Evolutionary conservation across 2,888 invertebrate genomes (phyloP).

Genomic region (Rosalia funebris): DNA sequence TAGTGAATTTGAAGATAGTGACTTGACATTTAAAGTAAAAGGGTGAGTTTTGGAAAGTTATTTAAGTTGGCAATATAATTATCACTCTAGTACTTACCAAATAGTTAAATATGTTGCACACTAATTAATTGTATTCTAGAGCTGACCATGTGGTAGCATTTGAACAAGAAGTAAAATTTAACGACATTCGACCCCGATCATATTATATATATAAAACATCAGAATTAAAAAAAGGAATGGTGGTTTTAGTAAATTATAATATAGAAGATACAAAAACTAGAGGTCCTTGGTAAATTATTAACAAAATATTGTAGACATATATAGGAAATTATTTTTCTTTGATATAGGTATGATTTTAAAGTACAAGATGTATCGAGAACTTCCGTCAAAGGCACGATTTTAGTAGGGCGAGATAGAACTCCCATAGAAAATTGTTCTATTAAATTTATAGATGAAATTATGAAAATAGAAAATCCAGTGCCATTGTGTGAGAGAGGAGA

Average conservation of each 20-base stretch:
- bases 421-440: slow-evolving; percentile 72
- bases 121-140: slow-evolving; percentile 31
- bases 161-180: slow-evolving; percentile 61
- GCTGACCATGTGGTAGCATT: slow-evolving; percentile 47
- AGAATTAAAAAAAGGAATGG: slow-evolving; percentile 70
- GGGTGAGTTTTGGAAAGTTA: slow-evolving; percentile 35
- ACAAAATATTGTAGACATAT: too few relatives aligned
- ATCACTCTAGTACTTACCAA: background rate
- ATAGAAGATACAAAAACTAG: slow-evolving; percentile 72
- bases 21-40: slow-evolving; percentile 65
- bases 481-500: slow-evolving; percentile 48
- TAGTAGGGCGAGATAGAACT: slow-evolving; percentile 67
- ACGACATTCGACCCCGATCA: slow-evolving; percentile 76
- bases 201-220: slow-evolving; percentile 66
- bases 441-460: slow-evolving; percentile 72
- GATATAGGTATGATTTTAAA: slow-evolving; percentile 50
- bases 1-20: slow-evolving; percentile 51
- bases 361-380: slow-evolving; percentile 61
- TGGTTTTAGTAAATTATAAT: slow-evolving; percentile 80
- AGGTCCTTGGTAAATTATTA: slow-evolving; percentile 77
- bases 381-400: slow-evolving; percentile 69
- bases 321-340: too few relatives aligned
- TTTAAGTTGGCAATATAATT: background rate
- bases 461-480: slow-evolving; percentile 70
- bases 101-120: background rate